phyloP scores from a whole-genome alignment of 35 echinoderm and acorn worm genomes.

The Apostichopus parvimensis region DNA sequence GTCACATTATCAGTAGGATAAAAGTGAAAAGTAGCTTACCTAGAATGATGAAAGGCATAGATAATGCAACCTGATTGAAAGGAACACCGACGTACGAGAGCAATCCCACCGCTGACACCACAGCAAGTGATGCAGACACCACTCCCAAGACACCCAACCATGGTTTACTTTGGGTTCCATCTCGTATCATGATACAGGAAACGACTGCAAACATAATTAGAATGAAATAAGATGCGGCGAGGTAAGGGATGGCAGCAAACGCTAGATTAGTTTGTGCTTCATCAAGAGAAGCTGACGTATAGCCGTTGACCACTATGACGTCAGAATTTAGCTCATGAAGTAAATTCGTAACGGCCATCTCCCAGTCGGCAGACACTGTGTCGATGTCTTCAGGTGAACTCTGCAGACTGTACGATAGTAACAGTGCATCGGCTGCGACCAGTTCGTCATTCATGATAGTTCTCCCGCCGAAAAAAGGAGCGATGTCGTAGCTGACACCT shows the following conservation, averaged over 20 bases:
- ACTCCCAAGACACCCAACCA: slow-evolving; percentile 56
- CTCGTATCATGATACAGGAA: slow-evolving; percentile 33
- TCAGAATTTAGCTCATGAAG: background rate
- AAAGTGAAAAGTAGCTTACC: slow-evolving; percentile 54
- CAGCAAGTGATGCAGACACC: slow-evolving; percentile 70
- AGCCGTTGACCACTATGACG: background rate
- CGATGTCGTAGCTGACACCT: background rate
- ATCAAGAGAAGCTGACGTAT: background rate
- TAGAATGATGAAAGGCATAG: slow-evolving; percentile 83
- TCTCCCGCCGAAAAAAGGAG: slow-evolving; percentile 12
- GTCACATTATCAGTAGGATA: too few species aligned
- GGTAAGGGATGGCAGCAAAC: background rate
- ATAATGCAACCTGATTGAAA: slow-evolving; percentile 77
- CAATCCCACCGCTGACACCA: slow-evolving; percentile 67
- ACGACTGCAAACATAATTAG: slow-evolving; percentile 27
- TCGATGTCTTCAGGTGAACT: slow-evolving; percentile 1
- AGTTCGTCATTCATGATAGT: background rate
- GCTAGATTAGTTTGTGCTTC: background rate
- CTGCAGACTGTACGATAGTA: background rate
- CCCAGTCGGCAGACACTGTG: background rate
- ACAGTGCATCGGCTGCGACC: background rate
- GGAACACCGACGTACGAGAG: slow-evolving; percentile 66
- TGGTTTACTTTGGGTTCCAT: slow-evolving; percentile 38
- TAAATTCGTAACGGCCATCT: background rate
- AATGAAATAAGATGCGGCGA: background rate